Evolutionary conservation across 2,888 invertebrate genomes (phyloP), one percentile per base, ranked within the genome.

Genomic region (Drosophila ustulata): DNA sequence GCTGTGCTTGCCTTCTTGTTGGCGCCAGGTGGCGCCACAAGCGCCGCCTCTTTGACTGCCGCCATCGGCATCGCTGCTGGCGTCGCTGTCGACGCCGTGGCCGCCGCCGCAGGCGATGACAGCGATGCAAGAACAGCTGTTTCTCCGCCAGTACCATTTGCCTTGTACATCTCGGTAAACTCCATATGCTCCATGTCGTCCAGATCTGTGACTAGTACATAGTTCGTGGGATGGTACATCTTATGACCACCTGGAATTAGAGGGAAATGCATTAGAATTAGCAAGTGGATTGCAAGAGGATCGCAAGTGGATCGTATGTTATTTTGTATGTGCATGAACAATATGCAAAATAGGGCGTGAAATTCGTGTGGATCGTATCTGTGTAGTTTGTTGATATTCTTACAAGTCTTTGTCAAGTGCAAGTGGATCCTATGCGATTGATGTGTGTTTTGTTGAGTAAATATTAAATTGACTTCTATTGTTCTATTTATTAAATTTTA

Each of bases 181-280:
- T 93, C 93, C 86, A 91, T 84, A 67, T 89, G 90, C 71, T 92
- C 92, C 81, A 93, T 92, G 89, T 96, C 95, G 93, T 97, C 97
- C 94, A 97, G 94, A 92, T 97, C 97, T 77, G 98, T 97, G 89
- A 97, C 95, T 91, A 98, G 95, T 89, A 98, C 98, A 93, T 98
- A 99, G 93, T 97, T 96, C 70, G 97, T 95, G 52, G 99, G 99
- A 93, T 99, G 99, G 77, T 97, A 95, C 97, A 99, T 97, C 91
- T 97, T 96, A 71, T 97, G 96, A 53, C 98, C 98, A 89, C 97
- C 98, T 92, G 95, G 8, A 37, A 11, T 4, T 4, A 37, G 37
- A 0, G n/a, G 0, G n/a, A 37, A 11, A 37, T 37, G 0, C n/a
- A 37, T 37, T 37, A 5, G 0, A 5, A 37, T 37, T 37, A 37